These are phyloP conservation scores for Apogon hyalosoma DNA, from an alignment of 2,797 vertebrate genomes.

Conservation along the genomic window DNA sequence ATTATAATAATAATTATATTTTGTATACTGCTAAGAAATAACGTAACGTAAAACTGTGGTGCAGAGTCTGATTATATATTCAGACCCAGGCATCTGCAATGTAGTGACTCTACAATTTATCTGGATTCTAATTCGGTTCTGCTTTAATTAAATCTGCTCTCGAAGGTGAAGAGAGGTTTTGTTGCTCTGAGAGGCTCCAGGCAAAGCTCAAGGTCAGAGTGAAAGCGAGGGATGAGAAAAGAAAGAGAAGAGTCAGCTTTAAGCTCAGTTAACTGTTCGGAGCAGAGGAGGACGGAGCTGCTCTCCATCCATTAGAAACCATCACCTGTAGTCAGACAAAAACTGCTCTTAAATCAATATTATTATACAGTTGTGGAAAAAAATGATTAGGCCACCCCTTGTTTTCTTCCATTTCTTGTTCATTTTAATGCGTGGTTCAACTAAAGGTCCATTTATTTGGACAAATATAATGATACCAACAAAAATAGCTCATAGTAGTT, in stretches of 20 bases:
- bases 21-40: no score
- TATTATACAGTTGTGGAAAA: no score
- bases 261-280: conserved; percentile 16
- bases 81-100: not conserved
- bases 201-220: conserved; percentile 51
- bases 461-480: no score
- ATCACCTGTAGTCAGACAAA: conserved; percentile 17
- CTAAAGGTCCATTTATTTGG: no score
- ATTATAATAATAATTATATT: not conserved
- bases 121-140: conserved; percentile 7
- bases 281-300: conserved; percentile 11
- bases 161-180: conserved; percentile 7
- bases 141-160: conserved; percentile 32
- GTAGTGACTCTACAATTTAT: not conserved
- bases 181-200: conserved; percentile 29
- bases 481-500: no score
- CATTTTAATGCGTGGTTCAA: no score
- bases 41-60: not conserved
- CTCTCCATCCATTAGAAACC: conserved; percentile 36
- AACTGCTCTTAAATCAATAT: conserved; percentile 30
- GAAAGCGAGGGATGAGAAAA: not conserved
- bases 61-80: not conserved
- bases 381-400: no score
- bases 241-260: no score
- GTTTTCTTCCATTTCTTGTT: no score